A percentile compares a stretch with the other conserved stretches of the same genome.
Evolutionary conservation across 2,113 vertebrate genomes (phyloP).

Genomic region (Sander vitreus): DNA sequence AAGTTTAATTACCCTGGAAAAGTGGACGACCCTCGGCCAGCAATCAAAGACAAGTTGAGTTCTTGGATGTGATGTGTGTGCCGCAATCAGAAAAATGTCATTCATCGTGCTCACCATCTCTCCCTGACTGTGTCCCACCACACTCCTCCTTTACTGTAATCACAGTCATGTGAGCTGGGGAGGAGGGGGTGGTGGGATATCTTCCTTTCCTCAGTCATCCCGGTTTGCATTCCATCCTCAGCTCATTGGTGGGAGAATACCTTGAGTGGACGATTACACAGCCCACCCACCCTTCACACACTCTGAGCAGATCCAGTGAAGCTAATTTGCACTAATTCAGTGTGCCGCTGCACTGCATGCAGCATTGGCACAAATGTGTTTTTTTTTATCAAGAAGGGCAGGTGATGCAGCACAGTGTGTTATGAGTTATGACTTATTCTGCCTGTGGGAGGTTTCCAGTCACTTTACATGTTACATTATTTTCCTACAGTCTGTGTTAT

Average conservation of each 20-base stretch:
- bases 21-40: slow-evolving; percentile 16
- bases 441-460: no score
- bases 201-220: slow-evolving; percentile 47
- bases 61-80: slow-evolving; percentile 39
- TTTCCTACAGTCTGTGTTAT: no score
- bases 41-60: slow-evolving; percentile 8
- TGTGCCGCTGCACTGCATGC: no score
- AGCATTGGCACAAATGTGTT: no score
- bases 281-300: slow-evolving; percentile 50
- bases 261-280: slow-evolving; percentile 8
- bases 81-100: slow-evolving; percentile 42
- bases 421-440: no score
- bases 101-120: slow-evolving; percentile 39
- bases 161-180: slow-evolving; percentile 81
- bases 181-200: slow-evolving; percentile 26
- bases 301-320: slow-evolving; percentile 31
- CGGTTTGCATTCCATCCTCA: slow-evolving; percentile 51
- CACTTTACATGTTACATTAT: no score
- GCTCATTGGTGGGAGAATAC: slow-evolving; percentile 46
- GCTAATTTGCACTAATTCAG: slow-evolving; percentile 52
- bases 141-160: slow-evolving; percentile 72
- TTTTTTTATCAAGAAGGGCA: no score
- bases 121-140: slow-evolving; percentile 47
- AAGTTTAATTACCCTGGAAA: slow-evolving; percentile 59
- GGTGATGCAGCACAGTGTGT: no score